Conservation (phyloP, 2,797 vertebrate genomes). For the Leptatherina wallacei region DNA sequence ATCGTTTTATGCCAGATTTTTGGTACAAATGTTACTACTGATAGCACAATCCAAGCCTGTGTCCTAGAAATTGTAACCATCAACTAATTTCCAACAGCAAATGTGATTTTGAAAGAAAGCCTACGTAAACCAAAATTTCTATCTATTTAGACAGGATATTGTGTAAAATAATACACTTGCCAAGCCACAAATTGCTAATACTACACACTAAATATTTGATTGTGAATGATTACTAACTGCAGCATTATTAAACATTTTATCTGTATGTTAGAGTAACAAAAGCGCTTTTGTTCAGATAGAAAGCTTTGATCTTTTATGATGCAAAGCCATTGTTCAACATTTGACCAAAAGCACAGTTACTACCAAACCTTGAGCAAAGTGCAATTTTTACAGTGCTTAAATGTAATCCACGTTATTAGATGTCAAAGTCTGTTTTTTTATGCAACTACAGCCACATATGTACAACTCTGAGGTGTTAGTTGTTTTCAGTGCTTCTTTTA, state of each 20-base stretch:
- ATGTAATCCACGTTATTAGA: neutral
- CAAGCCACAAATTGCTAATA: neutral
- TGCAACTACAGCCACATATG: neutral
- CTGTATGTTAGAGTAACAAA: neutral
- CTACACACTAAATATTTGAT: conserved; percentile 5
- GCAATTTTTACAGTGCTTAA: neutral
- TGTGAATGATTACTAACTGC: neutral
- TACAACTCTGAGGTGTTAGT: neutral
- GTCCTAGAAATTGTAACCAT: neutral
- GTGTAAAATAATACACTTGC: neutral
- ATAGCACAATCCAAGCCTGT: conserved; percentile 7
- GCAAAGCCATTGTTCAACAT: neutral
- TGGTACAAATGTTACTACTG: conserved; percentile 11
- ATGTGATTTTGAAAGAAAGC: neutral
- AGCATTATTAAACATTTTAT: neutral
- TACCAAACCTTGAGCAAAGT: neutral
- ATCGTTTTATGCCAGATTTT: conserved; percentile 2
- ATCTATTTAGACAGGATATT: conserved; percentile 1
- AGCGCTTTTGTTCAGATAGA: neutral
- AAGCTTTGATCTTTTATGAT: neutral
- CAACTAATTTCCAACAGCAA: conserved; percentile 6
- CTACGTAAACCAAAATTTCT: conserved; percentile 2
- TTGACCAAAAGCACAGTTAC: conserved; percentile 1
- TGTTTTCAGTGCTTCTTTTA: neutral
- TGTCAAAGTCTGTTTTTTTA: neutral